Percentiles rank a stretch among this genome's conserved stretches.
These are phyloP conservation scores for Ariopsis seemanni DNA, from an alignment of 2,113 vertebrate genomes.

Conservation along the genomic window DNA sequence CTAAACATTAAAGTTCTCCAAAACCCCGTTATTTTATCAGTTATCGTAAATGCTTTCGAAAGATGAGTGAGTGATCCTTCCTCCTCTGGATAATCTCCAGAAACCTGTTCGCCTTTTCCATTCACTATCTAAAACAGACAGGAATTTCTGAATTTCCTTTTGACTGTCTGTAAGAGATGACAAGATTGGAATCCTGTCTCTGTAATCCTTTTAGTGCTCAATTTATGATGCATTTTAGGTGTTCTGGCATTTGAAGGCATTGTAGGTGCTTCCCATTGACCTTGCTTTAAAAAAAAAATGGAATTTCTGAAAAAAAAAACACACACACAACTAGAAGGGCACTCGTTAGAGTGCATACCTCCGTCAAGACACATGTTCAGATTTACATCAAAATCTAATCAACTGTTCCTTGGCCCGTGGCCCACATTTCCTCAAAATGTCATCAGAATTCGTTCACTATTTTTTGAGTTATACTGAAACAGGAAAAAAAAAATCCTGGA, in stretches of 20 bases:
- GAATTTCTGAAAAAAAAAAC: too few relatives aligned
- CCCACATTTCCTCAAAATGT: too few relatives aligned
- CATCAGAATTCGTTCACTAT: too few relatives aligned
- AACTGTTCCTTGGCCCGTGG: too few relatives aligned
- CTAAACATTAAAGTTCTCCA: background rate
- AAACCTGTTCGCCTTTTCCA: background rate
- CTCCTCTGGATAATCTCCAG: background rate
- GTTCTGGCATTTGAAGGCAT: background rate
- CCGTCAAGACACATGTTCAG: too few relatives aligned
- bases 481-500: too few relatives aligned
- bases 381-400: too few relatives aligned
- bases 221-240: background rate
- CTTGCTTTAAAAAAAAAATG: too few relatives aligned
- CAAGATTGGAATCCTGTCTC: background rate
- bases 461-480: too few relatives aligned
- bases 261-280: too few relatives aligned
- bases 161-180: background rate
- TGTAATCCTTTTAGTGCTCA: background rate
- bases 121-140: background rate
- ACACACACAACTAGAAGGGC: too few relatives aligned
- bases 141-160: background rate
- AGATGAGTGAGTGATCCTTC: background rate
- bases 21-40: background rate
- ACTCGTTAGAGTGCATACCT: too few relatives aligned
- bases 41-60: background rate